Evolutionary conservation across 1,140 invertebrate genomes (phyloP), one percentile per base, ranked within the genome.

Genomic region (Hypsibius dujardini): DNA sequence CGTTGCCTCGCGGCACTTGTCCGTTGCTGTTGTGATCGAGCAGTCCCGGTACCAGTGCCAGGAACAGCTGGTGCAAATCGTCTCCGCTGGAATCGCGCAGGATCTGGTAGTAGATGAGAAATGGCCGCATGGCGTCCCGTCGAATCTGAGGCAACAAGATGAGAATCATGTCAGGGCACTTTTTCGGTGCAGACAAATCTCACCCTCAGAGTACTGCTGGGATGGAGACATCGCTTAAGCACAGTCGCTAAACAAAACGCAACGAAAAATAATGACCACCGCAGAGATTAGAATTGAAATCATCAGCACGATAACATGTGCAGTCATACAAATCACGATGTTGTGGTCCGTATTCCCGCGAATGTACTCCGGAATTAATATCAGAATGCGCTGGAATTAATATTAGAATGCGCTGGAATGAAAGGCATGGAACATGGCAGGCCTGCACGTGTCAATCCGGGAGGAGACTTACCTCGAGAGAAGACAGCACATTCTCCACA

Each of bases 21-120:
- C 7, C 50, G 50, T 56, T 56, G n/a, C 50, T n/a, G 50, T 56
- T 56, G 7, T 56, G 7, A 7, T 56, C 50, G 50, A 15, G 62
- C 62, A 67, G 12, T 12, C 62, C 62, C 3, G 62, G 62, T 15
- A 67, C 62, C 12, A 67, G 62, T 7, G 45, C 12, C 42, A 12
- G 3, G 45, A 67, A 67, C 12, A 67, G 12, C 12, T 15, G 62
- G 42, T 67, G 62, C 62, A 67, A 42, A 7, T 67, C 62, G 12
- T 67, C 62, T 12, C 12, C 12, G 42, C 62, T 15, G 42, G 62
- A 67, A 15, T 67, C 62, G 12, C 62, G 62, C 12, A 67, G 12
- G 62, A 67, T 67, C 45, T 67, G 62, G 62, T 67, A 67, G 42
- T 67, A 67, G 3, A 67, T 15, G 3, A 67, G 62, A 42, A 67